Base-by-base conservation (phyloP, 2,888 invertebrate species). In the Prosapia bicincta region DNA sequence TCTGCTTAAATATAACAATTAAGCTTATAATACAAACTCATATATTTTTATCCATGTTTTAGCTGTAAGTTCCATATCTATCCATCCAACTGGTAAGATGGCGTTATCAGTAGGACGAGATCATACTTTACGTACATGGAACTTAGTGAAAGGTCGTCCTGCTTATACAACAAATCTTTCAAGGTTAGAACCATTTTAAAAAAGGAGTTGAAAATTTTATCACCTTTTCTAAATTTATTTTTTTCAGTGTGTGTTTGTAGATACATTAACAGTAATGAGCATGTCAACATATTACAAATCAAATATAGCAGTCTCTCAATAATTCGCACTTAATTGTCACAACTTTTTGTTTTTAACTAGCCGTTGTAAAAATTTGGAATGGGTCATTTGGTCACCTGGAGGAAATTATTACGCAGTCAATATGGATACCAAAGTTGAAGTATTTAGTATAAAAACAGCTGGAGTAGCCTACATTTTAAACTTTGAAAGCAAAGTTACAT, bases 81-180 rank as follows among this genome's bases (percentile, higher is more conserved):
- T 97, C 69, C 98, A 98, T 87, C 94, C 96, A 0, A 92, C 92
- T 81, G 96, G 96, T 15, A 97, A 96, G 85, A 83, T 98, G 79
- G 95, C 96, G 0, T 85, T 98, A 9, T 93, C 96, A 13, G 88
- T 97, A 54, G 96, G 97, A 20, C 90, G 90, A 70, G 97, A 98
- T 85, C 90, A 90, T 80, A 92, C 93, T 5, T 85, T 98, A 68
- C 88, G 92, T 82, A 97, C 97, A 2, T 98, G 98, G 98, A 97
- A 98, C 87, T 87, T 98, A 78, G 88, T 98, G 0, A 97, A 96
- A 84, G 98, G 97, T 0, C 89, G 96, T 77, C 91, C 92, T 81
- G 97, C 97, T 0, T 98, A 94, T 84, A 92, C 93, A 0, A 94
- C 93, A n/a, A 96, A 97, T 84, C 86, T 97, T 32, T 90, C 91